Base-by-base conservation (phyloP, 2,797 vertebrate species). In the Sphenopsis melanotis region DNA sequence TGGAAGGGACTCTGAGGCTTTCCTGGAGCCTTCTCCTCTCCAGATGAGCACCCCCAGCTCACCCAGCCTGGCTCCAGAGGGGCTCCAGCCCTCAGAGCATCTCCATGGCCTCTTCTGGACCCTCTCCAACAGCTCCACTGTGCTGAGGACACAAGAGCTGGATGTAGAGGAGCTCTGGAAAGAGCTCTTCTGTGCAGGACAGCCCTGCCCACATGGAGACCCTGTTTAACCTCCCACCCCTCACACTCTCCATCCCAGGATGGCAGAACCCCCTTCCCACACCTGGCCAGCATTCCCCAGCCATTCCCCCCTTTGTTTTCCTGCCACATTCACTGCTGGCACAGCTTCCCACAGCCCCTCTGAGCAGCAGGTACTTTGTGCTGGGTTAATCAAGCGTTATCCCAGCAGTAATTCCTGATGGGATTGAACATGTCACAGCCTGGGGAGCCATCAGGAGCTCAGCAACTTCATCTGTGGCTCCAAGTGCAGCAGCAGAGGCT, bases 361-460 rank as follows among this genome's bases (percentile, higher is more conserved):
- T 2, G 1, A 15, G 29, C 21, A 34, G 87, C 84, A 79, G 91
- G 59, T 83, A 49, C 86, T 64, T 70, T 94, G 91, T 93, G 79
- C 94, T 39, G 74, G 79, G 66, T 94, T 90, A 92, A 92, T 95
- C 82, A 69, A 34, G 92, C 84, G 7, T 93, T 65, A 76, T 79
- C 34, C 78, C 32, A 69, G 88, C 93, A 66, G 90, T 83, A 81
- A 94, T 96, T 94, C 69, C 91, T 91, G 97, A 93, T 77, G 87
- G 87, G 71, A 88, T 92, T 90, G 87, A 87, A 94, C 76, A 29
- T 87, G 86, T 95, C 95, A 94, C 92, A 94, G 85, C 84, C 90
- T 2, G 6, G 74, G 66, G 87, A 96, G 92, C 90, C 76, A 52
- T 24, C 22, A 21, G 52, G 85, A 91, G 37, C 61, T 42, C 10